Evolutionary conservation across 2,888 invertebrate genomes (phyloP).

Genomic region (Embidobia sp.): DNA sequence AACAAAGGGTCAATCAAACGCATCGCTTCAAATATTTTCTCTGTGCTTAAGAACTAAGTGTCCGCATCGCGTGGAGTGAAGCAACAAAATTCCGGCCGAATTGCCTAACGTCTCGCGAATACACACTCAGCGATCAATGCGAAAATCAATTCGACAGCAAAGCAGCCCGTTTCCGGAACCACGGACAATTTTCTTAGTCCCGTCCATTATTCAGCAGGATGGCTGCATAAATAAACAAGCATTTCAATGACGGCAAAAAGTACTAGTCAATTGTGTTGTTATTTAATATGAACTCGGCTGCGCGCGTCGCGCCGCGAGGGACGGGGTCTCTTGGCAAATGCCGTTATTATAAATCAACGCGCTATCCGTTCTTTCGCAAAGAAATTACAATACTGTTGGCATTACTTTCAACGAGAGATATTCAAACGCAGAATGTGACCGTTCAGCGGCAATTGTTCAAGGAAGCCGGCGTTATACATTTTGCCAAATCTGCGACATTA

Average conservation of each 20-base stretch:
- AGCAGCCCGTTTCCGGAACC: no score
- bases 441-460: conserved; percentile 47
- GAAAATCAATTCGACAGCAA: no score
- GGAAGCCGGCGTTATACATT: conserved; percentile 34
- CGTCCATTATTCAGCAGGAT: conserved; percentile 8
- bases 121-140: no score
- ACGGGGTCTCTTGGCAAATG: conserved; percentile 30
- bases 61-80: no score
- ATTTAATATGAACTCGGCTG: conserved; percentile 42
- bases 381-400: conserved; percentile 56
- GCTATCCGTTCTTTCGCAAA: conserved; percentile 48
- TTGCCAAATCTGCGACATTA: conserved; percentile 53
- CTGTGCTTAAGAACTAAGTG: no score
- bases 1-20: no score
- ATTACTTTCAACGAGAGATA: conserved; percentile 42
- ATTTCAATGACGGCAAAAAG: conserved; percentile 44
- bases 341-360: conserved; percentile 39
- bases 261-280: conserved; percentile 41
- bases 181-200: no score
- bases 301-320: not conserved
- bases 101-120: no score
- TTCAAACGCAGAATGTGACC: conserved; percentile 49
- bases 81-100: no score
- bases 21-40: no score
- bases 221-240: conserved; percentile 13